phyloP scores from a whole-genome alignment of 2,888 invertebrate genomes.

The Oligia latruncula region DNA sequence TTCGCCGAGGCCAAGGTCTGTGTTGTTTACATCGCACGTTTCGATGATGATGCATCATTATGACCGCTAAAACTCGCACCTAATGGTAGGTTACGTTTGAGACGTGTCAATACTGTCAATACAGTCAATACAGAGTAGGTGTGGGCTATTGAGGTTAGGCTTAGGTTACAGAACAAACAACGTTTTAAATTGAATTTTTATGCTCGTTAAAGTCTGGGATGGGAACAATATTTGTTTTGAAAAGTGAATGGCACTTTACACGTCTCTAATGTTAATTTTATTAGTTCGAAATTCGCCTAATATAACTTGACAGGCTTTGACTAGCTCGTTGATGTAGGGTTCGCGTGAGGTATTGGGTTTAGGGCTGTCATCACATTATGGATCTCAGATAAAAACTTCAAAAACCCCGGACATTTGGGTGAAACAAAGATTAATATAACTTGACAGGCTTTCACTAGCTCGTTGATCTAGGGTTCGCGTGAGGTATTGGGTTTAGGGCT shows the following conservation, averaged over 20 bases:
- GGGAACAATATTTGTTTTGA: conserved; percentile 18
- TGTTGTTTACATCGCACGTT: conserved; percentile 85
- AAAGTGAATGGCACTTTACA: conserved; percentile 15
- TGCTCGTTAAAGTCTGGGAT: conserved; percentile 26
- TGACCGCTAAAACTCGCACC: conserved; percentile 69
- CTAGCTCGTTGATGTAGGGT: neutral
- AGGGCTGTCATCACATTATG: neutral
- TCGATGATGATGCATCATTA: conserved; percentile 76
- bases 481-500: no score
- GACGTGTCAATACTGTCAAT: conserved; percentile 41
- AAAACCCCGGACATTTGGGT: neutral
- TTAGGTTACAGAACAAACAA: conserved; percentile 26
- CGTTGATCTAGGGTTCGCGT: no score
- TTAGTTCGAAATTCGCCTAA: neutral
- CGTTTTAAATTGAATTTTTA: conserved; percentile 29
- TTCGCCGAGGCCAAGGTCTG: conserved; percentile 86
- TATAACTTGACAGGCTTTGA: neutral
- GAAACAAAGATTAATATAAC: no score
- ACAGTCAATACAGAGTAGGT: conserved; percentile 36
- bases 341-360: neutral
- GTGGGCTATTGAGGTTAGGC: conserved; percentile 27
- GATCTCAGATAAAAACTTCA: neutral
- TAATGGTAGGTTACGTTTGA: conserved; percentile 45
- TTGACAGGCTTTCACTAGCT: no score
- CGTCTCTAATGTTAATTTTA: neutral